phyloP scores from a whole-genome alignment of 1,140 invertebrate genomes.

The Pteromalus puparum region DNA sequence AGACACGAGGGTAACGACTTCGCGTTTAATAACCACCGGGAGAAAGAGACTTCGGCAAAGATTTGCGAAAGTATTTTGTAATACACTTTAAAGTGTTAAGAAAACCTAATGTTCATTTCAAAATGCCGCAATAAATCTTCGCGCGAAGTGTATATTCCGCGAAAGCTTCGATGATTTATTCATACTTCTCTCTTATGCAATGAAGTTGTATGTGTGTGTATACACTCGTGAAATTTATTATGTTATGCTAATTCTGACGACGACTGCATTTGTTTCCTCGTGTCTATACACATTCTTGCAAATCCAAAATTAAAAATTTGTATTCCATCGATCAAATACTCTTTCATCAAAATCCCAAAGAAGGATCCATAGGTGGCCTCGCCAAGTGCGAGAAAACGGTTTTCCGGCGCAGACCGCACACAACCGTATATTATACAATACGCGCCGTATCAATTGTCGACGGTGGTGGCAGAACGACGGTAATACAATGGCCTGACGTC shows the following conservation, averaged over 20 bases:
- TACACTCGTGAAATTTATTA: not conserved
- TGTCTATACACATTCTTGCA: not conserved
- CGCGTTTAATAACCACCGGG: not conserved
- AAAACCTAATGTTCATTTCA: constrained; percentile 27
- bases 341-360: too few relatives aligned
- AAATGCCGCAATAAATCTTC: constrained; percentile 31
- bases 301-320: not conserved
- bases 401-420: not conserved
- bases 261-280: not conserved
- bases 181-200: constrained; percentile 13
- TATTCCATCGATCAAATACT: too few relatives aligned
- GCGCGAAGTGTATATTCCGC: constrained; percentile 15
- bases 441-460: not conserved
- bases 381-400: not conserved
- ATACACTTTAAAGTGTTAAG: constrained; percentile 31
- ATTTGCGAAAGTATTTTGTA: constrained; percentile 34
- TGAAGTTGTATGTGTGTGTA: constrained; percentile 14
- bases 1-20: constrained; percentile 13
- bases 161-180: constrained; percentile 38
- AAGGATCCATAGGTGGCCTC: too few relatives aligned
- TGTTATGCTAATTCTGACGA: not conserved
- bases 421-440: not conserved
- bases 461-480: not conserved
- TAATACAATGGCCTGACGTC: not conserved
- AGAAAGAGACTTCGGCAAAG: not conserved